Evolutionary conservation across 2,888 invertebrate species (phyloP), one percentile per base, ranked within the genome.

Genomic region (Nesidiocoris tenuis): DNA sequence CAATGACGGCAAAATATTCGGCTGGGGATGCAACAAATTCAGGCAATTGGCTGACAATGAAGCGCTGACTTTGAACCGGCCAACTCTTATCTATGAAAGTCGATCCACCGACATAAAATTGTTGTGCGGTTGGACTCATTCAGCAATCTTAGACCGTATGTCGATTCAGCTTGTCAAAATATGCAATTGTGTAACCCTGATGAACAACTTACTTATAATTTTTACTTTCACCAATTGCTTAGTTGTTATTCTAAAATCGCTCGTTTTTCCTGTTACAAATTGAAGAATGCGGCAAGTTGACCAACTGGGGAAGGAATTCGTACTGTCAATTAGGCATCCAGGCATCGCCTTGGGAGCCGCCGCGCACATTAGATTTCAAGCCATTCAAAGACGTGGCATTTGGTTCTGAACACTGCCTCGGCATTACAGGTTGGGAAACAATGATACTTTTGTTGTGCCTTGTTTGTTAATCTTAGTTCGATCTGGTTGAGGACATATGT

Each of bases 21-120:
- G 86, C 16, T 93, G 93, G 89, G 96, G 96, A 23, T 92, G 92
- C 81, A 95, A 94, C 82, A 93, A 90, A 83, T 90, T 90, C 83
- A 91, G 94, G 0, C 95, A 95, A 82, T 84, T 93, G 68, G 88
- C 91, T 12, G 81, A 86, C 72, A 84, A 84, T 67, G 18, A 68
- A n/a, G 63, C 74, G n/a, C 74, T 23, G 12, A 25, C 24, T 9
- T 17, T 61, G 7, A 54, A 2, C 9, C 9, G 22, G 16, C 78
- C 79, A 23, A 24, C 23, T 1, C 19, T 71, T 16, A 71, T 79
- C 54, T 18, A 61, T 21, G 18, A 74, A 19, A 24, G 22, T 17
- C 21, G 18, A 25, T 24, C 61, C 5, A 61, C 18, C 23, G 70
- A 25, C 1, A 56, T 23, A 9, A 68, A 61, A 61, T 18, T 75